phyloP scores from a whole-genome alignment of 2,888 invertebrate genomes.

The Lasioglossum marginatum region DNA sequence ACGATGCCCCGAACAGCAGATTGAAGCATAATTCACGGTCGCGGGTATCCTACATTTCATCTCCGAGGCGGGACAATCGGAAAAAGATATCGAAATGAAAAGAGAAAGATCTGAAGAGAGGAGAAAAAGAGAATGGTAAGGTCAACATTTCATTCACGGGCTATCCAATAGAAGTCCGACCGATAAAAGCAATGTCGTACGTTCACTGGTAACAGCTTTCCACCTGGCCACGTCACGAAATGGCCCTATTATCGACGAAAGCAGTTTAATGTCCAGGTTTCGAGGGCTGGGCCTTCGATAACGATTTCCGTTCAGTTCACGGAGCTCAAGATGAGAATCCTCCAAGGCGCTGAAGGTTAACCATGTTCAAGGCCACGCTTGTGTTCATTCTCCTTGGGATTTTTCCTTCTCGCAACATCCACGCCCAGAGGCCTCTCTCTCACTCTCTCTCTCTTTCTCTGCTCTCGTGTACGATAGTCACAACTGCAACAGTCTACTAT shows the following conservation, averaged over 20 bases:
- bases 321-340: constrained; percentile 50
- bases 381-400: constrained; percentile 49
- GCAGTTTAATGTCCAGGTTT: constrained; percentile 44
- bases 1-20: too few species aligned
- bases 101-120: background rate
- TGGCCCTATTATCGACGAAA: constrained; percentile 56
- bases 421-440: constrained; percentile 17
- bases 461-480: background rate
- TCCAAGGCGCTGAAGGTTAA: constrained; percentile 35
- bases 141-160: constrained; percentile 4
- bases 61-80: background rate
- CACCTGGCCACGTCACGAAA: constrained; percentile 57
- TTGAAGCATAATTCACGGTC: too few species aligned
- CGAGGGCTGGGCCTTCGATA: constrained; percentile 46
- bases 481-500: background rate
- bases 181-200: background rate
- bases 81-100: background rate
- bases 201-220: constrained; percentile 37
- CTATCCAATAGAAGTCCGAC: background rate
- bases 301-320: constrained; percentile 57
- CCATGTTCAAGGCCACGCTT: constrained; percentile 55
- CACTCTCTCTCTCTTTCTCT: background rate
- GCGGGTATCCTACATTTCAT: background rate
- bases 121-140: background rate
- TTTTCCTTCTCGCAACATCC: constrained; percentile 35